Conservation (phyloP, 2,797 vertebrate genomes). For the Pagetopsis macropterus region DNA sequence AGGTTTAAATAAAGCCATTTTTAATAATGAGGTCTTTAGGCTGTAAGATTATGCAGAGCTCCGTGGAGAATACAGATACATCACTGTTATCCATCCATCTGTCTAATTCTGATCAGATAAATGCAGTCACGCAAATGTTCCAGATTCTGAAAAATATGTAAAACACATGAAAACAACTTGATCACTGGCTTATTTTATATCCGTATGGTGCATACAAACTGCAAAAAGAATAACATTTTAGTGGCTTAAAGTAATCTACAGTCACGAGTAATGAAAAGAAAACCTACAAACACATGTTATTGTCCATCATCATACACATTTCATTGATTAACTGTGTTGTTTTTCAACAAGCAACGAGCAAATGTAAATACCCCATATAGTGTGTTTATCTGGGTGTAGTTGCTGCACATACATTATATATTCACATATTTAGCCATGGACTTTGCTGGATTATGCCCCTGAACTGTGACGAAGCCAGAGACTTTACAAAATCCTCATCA, state of each 20-base stretch:
- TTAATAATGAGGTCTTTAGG: constrained; percentile 49
- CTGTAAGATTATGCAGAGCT: constrained; percentile 2
- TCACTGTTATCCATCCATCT: constrained; percentile 8
- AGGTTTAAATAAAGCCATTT: constrained; percentile 45
- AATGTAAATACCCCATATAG: neutral
- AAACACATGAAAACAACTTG: neutral
- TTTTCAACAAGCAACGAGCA: neutral
- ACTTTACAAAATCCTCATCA: too few species aligned
- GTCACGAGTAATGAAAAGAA: neutral
- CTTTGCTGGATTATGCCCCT: too few species aligned
- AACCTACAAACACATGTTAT: too few species aligned
- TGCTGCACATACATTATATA: too few species aligned
- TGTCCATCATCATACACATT: neutral
- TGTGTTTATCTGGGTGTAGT: too few species aligned
- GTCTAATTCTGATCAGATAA: neutral
- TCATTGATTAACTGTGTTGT: neutral
- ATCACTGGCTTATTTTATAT: neutral
- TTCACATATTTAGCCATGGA: too few species aligned
- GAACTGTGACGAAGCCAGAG: too few species aligned
- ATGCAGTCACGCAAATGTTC: neutral
- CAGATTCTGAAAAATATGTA: neutral
- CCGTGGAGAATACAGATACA: neutral
- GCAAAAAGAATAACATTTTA: too few species aligned
- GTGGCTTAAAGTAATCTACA: neutral
- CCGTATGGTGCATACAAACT: too few species aligned